These are phyloP conservation scores for Pristionchus fissidentatus DNA, from an alignment of 2,888 invertebrate species.

Conservation along the genomic window DNA sequence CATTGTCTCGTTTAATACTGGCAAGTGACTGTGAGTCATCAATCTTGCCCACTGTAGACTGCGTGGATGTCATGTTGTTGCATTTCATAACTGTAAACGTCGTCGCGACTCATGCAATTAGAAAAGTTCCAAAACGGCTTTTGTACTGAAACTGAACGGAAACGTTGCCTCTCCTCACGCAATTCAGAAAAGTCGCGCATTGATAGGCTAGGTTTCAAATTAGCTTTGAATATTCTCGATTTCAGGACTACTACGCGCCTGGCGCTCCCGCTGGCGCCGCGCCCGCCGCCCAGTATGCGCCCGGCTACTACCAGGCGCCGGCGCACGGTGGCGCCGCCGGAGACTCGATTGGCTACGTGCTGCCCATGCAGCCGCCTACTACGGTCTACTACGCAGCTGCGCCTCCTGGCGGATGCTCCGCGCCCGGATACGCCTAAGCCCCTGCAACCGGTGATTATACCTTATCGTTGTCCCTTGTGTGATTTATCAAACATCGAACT, in stretches of 20 bases:
- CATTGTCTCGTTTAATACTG: too few relatives aligned
- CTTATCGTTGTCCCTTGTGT: too few relatives aligned
- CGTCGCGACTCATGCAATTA: neutral
- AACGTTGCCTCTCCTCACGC: neutral
- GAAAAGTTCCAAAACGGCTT: too few relatives aligned
- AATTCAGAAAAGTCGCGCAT: neutral
- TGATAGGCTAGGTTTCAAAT: neutral
- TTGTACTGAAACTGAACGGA: too few relatives aligned
- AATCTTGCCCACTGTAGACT: too few relatives aligned
- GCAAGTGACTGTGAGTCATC: too few relatives aligned
- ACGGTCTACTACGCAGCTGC: slow-evolving; percentile 38
- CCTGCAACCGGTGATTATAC: slow-evolving; percentile 30
- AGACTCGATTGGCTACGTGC: slow-evolving; percentile 35
- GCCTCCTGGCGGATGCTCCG: neutral
- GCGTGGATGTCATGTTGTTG: too few relatives aligned
- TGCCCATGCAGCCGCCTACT: neutral
- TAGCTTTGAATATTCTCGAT: too few relatives aligned
- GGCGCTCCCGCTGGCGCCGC: slow-evolving; percentile 30
- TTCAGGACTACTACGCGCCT: slow-evolving; percentile 46
- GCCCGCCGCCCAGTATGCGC: too few relatives aligned
- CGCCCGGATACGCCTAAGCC: slow-evolving; percentile 24
- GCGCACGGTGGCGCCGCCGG: neutral
- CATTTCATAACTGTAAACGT: too few relatives aligned
- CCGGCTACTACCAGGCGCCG: slow-evolving; percentile 41
- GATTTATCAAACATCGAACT: neutral